Evolutionary conservation across 2,888 invertebrate genomes (phyloP), one percentile per base, ranked within the genome.

Genomic region (Heteropelma amictum): DNA sequence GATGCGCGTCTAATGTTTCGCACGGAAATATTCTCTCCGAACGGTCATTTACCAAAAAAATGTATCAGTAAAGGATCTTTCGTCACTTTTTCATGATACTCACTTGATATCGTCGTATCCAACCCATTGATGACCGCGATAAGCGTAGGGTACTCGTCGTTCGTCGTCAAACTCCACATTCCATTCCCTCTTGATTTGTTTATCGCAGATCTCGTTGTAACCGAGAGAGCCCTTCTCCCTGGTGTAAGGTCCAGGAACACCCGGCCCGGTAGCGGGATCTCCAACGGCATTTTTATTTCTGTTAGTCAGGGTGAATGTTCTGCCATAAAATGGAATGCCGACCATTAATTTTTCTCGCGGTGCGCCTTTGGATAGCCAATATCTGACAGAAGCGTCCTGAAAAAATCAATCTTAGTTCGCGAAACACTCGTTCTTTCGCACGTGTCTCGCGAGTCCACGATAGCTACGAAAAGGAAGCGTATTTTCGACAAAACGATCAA

Each of bases 301-400:
- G 76, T 91, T 85, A 0, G 87, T 83, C 14, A 96, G 86, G 0
- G 91, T 92, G 79, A 93, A 96, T 0, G 93, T 91, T 64, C 93
- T 91, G 0, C 95, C 95, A 80, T 95, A 95, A 1, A 93, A 90
- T 0, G 93, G 93, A 28, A 95, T 88, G 0, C 96, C 96, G 1
- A 96, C 74, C 0, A 93, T 89, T 0, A 96, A 80, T 86, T 96
- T 96, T 1, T 92, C 89, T 1, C 91, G 88, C 0, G 91, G 90
- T 1, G 92, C 92, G 23, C 93, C 93, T 76, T 90, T 89, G 5
- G 88, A 86, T 1, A 92, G 76, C 92, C 92, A 93, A 76, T 90
- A 90, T 33, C 90, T 82, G 4, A 92, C 87, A 4, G 91, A 90
- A 64, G 88, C 89, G 76, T 91, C 86, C 91, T 91, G 69, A 33